Evolutionary conservation across 2,797 vertebrate species (phyloP), one percentile per base, ranked within the genome.

Genomic region (Carcharodon carcharias): DNA sequence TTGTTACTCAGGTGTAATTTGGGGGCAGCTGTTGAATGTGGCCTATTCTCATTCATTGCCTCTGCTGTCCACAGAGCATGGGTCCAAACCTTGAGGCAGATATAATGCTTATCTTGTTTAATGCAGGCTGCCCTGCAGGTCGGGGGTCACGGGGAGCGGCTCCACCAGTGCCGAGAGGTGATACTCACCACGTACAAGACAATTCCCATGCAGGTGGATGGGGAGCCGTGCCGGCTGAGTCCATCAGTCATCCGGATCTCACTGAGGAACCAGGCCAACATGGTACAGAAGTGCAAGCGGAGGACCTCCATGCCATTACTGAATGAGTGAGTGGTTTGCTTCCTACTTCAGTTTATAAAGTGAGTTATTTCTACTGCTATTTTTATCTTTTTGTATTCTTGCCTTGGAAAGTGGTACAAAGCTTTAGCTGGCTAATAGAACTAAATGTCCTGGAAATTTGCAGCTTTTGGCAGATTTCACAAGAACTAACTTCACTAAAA

Each of bases 251-350:
- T 99, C 85, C 98, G 98, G 0, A 99, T 99, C 97, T 99, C 98
- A 67, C 97, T 99, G 23, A 98, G 99, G 97, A 99, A 99, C 97
- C 99, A 99, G 97, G 99, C 99, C 98, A 99, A 99, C 97, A 99
- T 99, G 99, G 99, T 99, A 96, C 99, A 99, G 98, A 99, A 99
- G 97, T 99, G 98, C 98, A 99, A 99, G 98, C 98, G 99, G 97
- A 98, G 99, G 95, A 99, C 99, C 0, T 99, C 99, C 0, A 99
- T 99, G 97, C 99, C 99, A 97, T 98, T 99, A 97, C 98, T 99
- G 77, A 99, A 99, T 96, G 99, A 99, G 99, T 99, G 98, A 99
- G 99, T 99, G 97, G 96, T 91, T 61, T 61, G 2, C 91, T 26
- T 93, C 3, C 91, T 28, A 40, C 63, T 93, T 85, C 91, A 65